Evolutionary conservation across 2,113 vertebrate genomes (phyloP).

Genomic region (Columbina picui): DNA sequence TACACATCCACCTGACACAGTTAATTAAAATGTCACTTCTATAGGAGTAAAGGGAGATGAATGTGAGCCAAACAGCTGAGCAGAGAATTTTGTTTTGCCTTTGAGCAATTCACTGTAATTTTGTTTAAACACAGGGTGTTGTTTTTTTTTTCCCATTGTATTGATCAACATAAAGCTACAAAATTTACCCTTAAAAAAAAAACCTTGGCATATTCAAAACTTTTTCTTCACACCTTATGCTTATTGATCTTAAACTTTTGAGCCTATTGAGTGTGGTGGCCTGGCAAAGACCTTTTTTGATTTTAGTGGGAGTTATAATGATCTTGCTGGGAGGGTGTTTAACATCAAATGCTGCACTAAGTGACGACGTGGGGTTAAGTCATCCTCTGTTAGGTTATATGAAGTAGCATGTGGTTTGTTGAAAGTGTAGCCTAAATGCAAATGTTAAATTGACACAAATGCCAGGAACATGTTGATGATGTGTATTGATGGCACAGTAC

Average conservation of each 20-base stretch:
- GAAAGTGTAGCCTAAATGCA: neutral
- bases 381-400: neutral
- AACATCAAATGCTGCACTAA: neutral
- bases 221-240: neutral
- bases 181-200: conserved; percentile 1
- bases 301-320: neutral
- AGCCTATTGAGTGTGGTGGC: neutral
- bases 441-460: neutral
- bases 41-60: conserved; percentile 65
- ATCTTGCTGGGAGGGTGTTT: neutral
- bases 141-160: neutral
- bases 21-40: conserved; percentile 71
- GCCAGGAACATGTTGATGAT: neutral
- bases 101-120: conserved; percentile 65
- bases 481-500: neutral
- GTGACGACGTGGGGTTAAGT: neutral
- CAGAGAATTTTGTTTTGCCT: conserved; percentile 68
- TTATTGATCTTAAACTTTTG: neutral
- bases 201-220: neutral
- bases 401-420: neutral
- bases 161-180: conserved; percentile 22
- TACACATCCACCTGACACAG: conserved; percentile 66
- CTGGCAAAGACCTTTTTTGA: neutral
- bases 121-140: conserved; percentile 31
- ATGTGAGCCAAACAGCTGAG: conserved; percentile 72